Evolutionary conservation across 2,888 invertebrate genomes (phyloP).

Genomic region (Podabrus alpinus): DNA sequence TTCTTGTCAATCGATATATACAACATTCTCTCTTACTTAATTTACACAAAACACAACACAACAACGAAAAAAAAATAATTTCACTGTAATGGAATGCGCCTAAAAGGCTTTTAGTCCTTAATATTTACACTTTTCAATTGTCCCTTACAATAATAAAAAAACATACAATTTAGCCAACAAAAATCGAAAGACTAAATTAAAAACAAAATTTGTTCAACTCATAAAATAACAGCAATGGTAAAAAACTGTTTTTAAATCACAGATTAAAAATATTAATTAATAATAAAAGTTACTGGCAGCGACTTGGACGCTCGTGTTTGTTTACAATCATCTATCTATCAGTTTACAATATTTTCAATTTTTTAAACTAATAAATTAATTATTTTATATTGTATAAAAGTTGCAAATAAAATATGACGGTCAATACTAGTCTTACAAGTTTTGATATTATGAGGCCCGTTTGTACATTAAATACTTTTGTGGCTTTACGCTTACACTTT

Average conservation of each 20-base stretch:
- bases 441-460: slow-evolving; percentile 23
- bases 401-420: slow-evolving; percentile 15
- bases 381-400: slow-evolving; percentile 19
- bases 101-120: slow-evolving; percentile 39
- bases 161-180: slow-evolving; percentile 23
- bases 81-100: slow-evolving; percentile 50
- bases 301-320: slow-evolving; percentile 32
- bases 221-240: slow-evolving; percentile 42
- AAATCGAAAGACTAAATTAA: slow-evolving; percentile 17
- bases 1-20: slow-evolving; percentile 54
- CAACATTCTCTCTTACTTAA: slow-evolving; percentile 46
- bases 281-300: slow-evolving; percentile 33
- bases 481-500: slow-evolving; percentile 12
- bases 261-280: slow-evolving; percentile 37
- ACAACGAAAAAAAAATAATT: slow-evolving; percentile 51
- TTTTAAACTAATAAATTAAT: slow-evolving; percentile 6
- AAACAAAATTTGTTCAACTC: slow-evolving; percentile 31
- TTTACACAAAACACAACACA: slow-evolving; percentile 54
- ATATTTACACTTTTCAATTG: slow-evolving; percentile 37
- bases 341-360: slow-evolving; percentile 25
- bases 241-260: slow-evolving; percentile 42
- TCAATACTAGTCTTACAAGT: slow-evolving; percentile 11
- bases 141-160: slow-evolving; percentile 17
- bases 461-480: slow-evolving; percentile 17
- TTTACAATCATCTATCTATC: slow-evolving; percentile 19